A percentile compares a stretch with the other conserved stretches of the same genome.
These are phyloP conservation scores for Rhineura floridana DNA, from an alignment of 2,113 vertebrate genomes.

Conservation along the genomic window DNA sequence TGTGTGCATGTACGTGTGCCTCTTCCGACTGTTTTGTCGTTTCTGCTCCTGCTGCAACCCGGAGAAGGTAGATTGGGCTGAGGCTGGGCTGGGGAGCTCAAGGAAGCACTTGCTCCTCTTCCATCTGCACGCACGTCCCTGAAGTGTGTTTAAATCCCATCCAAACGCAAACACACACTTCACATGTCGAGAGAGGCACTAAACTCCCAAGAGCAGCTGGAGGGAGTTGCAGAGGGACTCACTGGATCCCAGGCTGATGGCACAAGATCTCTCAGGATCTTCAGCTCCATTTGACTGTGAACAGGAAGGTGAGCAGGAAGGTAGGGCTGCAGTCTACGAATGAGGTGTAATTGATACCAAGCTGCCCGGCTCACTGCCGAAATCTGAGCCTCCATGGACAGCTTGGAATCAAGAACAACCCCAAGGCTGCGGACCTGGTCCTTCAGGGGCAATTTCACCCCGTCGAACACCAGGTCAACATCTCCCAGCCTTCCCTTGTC, in stretches of 20 bases:
- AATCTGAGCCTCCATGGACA: too few relatives aligned
- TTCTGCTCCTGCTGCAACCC: too few relatives aligned
- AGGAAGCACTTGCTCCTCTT: not conserved
- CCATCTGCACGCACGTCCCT: not conserved
- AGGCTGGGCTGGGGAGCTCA: not conserved
- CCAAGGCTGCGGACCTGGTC: too few relatives aligned
- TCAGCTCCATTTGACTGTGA: not conserved
- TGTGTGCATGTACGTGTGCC: too few relatives aligned
- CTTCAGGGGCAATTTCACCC: too few relatives aligned
- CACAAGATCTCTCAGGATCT: not conserved
- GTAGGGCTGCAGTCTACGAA: too few relatives aligned
- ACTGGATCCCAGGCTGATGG: not conserved
- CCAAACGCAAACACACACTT: not conserved
- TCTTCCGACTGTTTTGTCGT: too few relatives aligned
- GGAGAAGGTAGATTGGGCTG: fast-evolving
- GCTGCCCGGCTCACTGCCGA: too few relatives aligned
- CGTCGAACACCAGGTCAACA: too few relatives aligned
- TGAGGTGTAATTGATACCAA: too few relatives aligned
- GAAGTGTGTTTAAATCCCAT: not conserved
- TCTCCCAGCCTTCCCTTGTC: too few relatives aligned
- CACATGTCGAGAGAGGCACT: not conserved
- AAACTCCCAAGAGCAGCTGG: not conserved
- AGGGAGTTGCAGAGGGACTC: not conserved
- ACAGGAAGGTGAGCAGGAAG: not conserved
- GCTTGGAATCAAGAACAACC: too few relatives aligned